Evolutionary conservation across 2,113 vertebrate genomes (phyloP).

Genomic region (Maccullochella peelii): DNA sequence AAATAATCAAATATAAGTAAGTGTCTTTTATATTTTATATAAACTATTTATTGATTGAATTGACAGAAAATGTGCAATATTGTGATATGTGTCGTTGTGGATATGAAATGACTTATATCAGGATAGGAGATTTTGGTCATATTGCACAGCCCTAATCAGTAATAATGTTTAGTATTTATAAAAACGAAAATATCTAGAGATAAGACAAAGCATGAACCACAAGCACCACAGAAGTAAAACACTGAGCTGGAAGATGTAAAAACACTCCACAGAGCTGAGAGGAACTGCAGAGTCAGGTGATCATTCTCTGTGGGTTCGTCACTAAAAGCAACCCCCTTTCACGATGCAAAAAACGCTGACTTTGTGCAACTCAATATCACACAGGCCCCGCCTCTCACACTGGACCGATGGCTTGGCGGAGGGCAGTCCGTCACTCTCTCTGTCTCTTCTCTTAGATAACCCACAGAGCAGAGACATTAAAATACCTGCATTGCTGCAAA

Average conservation of each 20-base stretch:
- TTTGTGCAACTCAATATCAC: not conserved
- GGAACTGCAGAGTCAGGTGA: not conserved
- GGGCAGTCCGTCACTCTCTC: not conserved
- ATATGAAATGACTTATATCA: too few relatives aligned
- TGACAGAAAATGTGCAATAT: too few relatives aligned
- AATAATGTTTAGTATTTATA: not conserved
- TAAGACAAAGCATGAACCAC: not conserved
- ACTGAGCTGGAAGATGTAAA: not conserved
- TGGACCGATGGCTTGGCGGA: not conserved
- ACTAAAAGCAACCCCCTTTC: not conserved
- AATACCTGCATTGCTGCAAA: conserved; percentile 1
- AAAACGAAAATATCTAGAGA: not conserved
- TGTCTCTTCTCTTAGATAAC: not conserved
- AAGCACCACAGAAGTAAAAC: not conserved
- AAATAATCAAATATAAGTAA: too few relatives aligned
- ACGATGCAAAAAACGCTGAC: not conserved
- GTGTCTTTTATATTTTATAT: too few relatives aligned
- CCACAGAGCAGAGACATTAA: not conserved
- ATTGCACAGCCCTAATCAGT: too few relatives aligned
- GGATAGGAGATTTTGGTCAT: too few relatives aligned
- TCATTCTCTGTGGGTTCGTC: not conserved
- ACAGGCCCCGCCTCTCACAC: not conserved
- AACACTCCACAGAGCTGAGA: too few relatives aligned
- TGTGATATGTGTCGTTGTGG: too few relatives aligned
- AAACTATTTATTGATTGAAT: too few relatives aligned